Base-by-base conservation (phyloP, 2,113 vertebrate species). In the Bambusicola thoracicus region DNA sequence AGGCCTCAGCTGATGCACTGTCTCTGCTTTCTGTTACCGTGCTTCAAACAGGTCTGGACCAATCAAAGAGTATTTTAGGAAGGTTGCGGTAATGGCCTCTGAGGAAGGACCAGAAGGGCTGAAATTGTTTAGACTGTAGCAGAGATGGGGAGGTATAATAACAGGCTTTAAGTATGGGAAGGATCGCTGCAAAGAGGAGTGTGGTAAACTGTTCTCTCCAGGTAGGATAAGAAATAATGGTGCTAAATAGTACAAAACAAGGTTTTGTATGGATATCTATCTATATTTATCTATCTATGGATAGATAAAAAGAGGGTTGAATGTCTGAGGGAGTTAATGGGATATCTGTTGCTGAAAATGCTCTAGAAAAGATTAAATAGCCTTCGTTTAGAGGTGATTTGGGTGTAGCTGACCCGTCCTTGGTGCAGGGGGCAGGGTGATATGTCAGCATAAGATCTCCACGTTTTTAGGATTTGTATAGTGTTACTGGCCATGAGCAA, bases 301-400 rank as follows among this genome's bases (percentile, higher is more conserved):
- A 40, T 11, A 85, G 66, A 65, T 89, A 95, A 85, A 76, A 14
- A 63, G 32, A 41, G 76, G 75, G 34, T 85, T 90, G 63, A 70
- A 27, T 87, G 41, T 49, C 55, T 41, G 59, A 49, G 32, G 38
- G 41, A 63, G n/a, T 36, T 80, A 83, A 69, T 90, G 63, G 62
- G 74, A 36, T 87, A 79, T 43, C 43, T 81, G 0, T 76, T 81
- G 40, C 63, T 91, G 59, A 74, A 91, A 80, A 44, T 21, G 41
- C 59, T 94, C 53, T 43, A 66, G 75, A 53, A 89, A 36, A 92
- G 34, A 66, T 81, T 91, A 56, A 94, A 79, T 89, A 81, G 84
- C 22, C 21, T 81, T 46, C 22, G 69, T 81, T 65, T 32, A 44
- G 85, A 66, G 19, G 34, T 69, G 30, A 43, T 58, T 41, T 66